A percentile compares a stretch with the other conserved stretches of the same genome.
Evolutionary conservation across 2,888 invertebrate species (phyloP).

Genomic region (Pyrgus malvae): DNA sequence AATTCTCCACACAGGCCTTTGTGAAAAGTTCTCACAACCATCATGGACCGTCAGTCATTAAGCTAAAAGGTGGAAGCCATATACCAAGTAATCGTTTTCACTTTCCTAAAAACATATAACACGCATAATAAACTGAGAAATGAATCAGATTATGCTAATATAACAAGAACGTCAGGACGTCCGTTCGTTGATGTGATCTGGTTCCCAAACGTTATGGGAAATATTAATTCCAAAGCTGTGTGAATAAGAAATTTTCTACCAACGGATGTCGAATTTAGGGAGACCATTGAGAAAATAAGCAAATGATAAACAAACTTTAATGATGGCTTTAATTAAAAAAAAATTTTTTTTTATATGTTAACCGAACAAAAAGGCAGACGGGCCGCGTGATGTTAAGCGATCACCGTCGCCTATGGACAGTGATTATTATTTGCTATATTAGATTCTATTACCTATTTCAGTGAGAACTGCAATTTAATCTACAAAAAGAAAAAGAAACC

Average conservation of each 20-base stretch:
- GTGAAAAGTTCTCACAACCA: constrained; percentile 37
- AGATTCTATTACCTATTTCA: too few species aligned
- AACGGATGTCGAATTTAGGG: background rate
- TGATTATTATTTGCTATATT: too few species aligned
- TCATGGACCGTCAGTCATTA: constrained; percentile 34
- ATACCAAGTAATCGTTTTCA: constrained; percentile 24
- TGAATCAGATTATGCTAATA: constrained; percentile 54
- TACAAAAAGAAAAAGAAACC: too few species aligned
- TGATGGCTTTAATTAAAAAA: too few species aligned
- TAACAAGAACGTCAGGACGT: constrained; percentile 57
- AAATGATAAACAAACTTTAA: too few species aligned
- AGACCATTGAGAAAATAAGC: background rate
- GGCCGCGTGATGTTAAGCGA: too few species aligned
- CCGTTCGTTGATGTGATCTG: constrained; percentile 45
- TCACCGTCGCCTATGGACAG: too few species aligned
- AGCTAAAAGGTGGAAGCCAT: constrained; percentile 29
- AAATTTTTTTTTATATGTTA: too few species aligned
- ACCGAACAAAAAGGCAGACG: too few species aligned
- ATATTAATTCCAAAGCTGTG: constrained; percentile 22
- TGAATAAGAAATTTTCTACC: constrained; percentile 4
- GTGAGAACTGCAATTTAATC: too few species aligned
- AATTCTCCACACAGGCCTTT: constrained; percentile 16
- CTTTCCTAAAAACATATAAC: constrained; percentile 34
- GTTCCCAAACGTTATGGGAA: constrained; percentile 34
- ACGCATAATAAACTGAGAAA: constrained; percentile 20